phyloP scores from a whole-genome alignment of 92 coral and sea anemone species.

The Porites cylindrica region DNA sequence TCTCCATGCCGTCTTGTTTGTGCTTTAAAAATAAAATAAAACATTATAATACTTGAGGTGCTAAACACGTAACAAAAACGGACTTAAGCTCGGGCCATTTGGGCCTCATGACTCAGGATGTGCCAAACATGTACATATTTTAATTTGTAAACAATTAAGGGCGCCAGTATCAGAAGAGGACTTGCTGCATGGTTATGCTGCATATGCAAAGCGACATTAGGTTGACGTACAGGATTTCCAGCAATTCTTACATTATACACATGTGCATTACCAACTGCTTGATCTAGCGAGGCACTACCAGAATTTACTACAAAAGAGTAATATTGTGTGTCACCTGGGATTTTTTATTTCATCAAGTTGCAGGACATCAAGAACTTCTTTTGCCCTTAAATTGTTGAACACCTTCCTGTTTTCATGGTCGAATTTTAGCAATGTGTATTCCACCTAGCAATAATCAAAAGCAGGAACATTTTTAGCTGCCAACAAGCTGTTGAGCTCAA shows the following conservation, averaged over 20 bases:
- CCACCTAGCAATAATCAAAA: slow-evolving; percentile 63
- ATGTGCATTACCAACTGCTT: background rate
- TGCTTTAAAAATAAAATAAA: slow-evolving; percentile 43
- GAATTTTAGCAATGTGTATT: slow-evolving; percentile 91
- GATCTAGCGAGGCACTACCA: too few species aligned
- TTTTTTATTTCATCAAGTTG: slow-evolving; percentile 85
- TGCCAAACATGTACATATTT: too few species aligned
- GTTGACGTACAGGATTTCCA: background rate
- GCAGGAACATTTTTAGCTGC: background rate
- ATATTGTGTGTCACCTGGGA: slow-evolving; percentile 78
- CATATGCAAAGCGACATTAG: too few species aligned
- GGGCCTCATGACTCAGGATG: too few species aligned
- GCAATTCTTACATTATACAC: background rate
- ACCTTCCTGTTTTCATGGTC: slow-evolving; percentile 94
- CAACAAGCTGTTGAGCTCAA: background rate
- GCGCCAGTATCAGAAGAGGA: too few species aligned
- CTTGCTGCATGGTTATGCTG: too few species aligned
- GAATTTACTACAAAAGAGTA: too few species aligned
- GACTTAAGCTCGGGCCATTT: background rate
- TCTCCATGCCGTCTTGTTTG: slow-evolving; percentile 94
- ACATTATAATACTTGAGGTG: background rate
- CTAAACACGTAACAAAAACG: background rate
- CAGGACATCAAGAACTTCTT: slow-evolving; percentile 75
- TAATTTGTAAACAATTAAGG: too few species aligned
- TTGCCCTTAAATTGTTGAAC: slow-evolving; percentile 73